These are phyloP conservation scores for Urophycis tenuis DNA, from an alignment of 2,797 vertebrate species.

Conservation along the genomic window DNA sequence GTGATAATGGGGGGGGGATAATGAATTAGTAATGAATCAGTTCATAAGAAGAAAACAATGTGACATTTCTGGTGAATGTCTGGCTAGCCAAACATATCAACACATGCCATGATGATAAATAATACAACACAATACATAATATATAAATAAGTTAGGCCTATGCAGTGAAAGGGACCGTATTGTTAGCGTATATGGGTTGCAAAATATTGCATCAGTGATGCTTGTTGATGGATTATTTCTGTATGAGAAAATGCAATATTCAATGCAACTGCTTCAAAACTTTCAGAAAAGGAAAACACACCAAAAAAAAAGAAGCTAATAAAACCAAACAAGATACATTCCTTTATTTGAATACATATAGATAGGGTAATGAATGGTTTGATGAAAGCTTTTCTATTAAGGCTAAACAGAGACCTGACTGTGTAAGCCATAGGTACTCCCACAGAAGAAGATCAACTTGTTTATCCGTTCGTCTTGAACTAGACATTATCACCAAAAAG, in stretches of 20 bases:
- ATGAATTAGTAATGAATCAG: slow-evolving; percentile 68
- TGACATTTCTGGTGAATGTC: slow-evolving; percentile 64
- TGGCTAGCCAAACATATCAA: slow-evolving; percentile 40
- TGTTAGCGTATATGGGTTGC: neutral
- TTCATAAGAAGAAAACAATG: slow-evolving; percentile 58
- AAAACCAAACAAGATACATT: neutral
- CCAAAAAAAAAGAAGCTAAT: neutral
- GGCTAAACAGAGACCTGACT: neutral
- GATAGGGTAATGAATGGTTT: neutral
- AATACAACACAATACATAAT: neutral
- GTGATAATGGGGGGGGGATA: slow-evolving; percentile 57
- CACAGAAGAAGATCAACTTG: neutral
- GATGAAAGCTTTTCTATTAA: neutral
- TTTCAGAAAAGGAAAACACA: neutral
- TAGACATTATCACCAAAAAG: neutral
- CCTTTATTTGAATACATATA: neutral
- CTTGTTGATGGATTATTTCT: neutral
- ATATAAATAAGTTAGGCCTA: neutral
- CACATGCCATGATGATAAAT: neutral
- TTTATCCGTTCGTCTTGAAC: neutral
- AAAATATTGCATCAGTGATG: neutral
- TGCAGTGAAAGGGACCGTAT: neutral
- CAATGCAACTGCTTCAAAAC: neutral
- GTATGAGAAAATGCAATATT: too few relatives aligned
- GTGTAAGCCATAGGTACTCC: neutral